Conservation (phyloP, 2,797 vertebrate species). For the Australoheros facetus region DNA sequence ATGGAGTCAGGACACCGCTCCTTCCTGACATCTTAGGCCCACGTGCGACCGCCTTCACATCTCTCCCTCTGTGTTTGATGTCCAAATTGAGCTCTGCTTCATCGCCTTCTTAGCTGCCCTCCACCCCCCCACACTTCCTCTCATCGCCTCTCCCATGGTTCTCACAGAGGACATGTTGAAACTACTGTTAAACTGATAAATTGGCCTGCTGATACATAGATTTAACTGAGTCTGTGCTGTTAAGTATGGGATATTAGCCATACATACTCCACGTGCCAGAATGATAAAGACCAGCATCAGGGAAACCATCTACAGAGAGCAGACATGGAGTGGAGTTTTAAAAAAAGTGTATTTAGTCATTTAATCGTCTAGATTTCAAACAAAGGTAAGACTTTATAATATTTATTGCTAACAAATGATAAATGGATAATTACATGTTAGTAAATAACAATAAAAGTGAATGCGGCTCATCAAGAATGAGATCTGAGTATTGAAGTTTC, state of each 20-base stretch:
- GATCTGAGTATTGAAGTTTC: too few relatives aligned
- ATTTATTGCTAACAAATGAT: neutral
- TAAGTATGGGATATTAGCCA: constrained; percentile 4
- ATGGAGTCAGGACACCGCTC: constrained; percentile 69
- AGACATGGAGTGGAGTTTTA: neutral
- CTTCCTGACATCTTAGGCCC: constrained; percentile 65
- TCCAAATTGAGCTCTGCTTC: constrained; percentile 73
- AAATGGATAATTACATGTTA: neutral
- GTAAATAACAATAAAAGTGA: neutral
- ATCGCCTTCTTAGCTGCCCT: constrained; percentile 42
- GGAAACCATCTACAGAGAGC: neutral
- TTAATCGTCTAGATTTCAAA: neutral
- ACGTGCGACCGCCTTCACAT: constrained; percentile 60
- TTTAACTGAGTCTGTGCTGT: neutral
- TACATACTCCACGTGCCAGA: neutral
- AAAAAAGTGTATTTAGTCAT: neutral
- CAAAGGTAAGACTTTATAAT: neutral
- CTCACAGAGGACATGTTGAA: constrained; percentile 38
- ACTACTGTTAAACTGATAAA: constrained; percentile 42
- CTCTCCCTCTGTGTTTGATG: constrained; percentile 67
- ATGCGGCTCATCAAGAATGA: too few relatives aligned
- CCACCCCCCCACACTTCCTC: constrained; percentile 17
- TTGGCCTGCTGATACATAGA: constrained; percentile 15
- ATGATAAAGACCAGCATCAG: neutral
- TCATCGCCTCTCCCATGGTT: constrained; percentile 14